Evolutionary conservation across 2,888 invertebrate genomes (phyloP).

Genomic region (Polyommatus iphigenia): DNA sequence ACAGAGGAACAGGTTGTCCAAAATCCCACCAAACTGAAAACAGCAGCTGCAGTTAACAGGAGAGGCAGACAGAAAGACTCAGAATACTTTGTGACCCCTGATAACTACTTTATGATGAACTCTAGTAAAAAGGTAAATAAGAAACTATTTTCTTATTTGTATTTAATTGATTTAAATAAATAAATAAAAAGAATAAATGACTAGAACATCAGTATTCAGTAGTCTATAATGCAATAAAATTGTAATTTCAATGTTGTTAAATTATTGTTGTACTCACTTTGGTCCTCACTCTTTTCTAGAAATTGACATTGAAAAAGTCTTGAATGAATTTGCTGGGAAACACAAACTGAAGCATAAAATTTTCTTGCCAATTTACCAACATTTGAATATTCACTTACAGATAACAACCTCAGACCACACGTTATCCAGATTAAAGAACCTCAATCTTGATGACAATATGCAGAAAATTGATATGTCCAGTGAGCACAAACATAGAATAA

Average conservation of each 20-base stretch:
- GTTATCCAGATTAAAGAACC: slow-evolving; percentile 86
- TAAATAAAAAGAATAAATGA: no score
- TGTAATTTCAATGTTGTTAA: no score
- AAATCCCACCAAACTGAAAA: slow-evolving; percentile 47
- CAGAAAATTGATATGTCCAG: slow-evolving; percentile 75
- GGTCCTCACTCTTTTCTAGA: no score
- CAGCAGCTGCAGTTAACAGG: slow-evolving; percentile 39
- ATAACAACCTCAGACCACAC: slow-evolving; percentile 89
- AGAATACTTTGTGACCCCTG: slow-evolving; percentile 83
- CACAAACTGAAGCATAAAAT: no score
- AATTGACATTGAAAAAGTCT: no score
- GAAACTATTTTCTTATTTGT: not conserved
- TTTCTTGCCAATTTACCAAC: no score
- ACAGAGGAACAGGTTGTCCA: slow-evolving; percentile 53
- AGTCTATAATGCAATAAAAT: no score
- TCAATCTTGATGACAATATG: slow-evolving; percentile 82
- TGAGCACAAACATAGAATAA: slow-evolving; percentile 81
- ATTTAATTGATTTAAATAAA: no score
- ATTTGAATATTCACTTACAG: slow-evolving; percentile 49
- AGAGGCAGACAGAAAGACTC: slow-evolving; percentile 59
- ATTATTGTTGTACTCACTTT: no score
- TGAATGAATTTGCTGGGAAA: no score
- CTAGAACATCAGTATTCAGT: no score
- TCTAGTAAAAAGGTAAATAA: slow-evolving; percentile 76
- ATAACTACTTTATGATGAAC: slow-evolving; percentile 84